Conservation (phyloP, 2,113 vertebrate genomes). For the Petaurus breviceps region DNA sequence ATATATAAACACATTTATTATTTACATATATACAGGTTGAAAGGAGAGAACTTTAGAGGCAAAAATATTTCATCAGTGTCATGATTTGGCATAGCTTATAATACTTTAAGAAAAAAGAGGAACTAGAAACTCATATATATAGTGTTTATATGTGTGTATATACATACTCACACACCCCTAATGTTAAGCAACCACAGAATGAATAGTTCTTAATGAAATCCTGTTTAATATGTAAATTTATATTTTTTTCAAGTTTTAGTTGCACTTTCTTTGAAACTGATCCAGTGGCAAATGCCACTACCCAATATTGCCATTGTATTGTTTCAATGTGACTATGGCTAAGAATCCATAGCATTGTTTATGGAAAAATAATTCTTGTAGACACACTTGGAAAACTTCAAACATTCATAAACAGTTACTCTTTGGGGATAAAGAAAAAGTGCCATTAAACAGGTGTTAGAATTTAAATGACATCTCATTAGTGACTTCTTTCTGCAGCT, state of each 20-base stretch:
- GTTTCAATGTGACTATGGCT: slow-evolving; percentile 61
- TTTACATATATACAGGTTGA: not conserved
- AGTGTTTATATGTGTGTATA: slow-evolving; percentile 74
- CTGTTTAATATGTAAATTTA: slow-evolving; percentile 78
- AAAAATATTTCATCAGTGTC: slow-evolving; percentile 63
- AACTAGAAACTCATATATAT: slow-evolving; percentile 72
- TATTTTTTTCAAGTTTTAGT: slow-evolving; percentile 72
- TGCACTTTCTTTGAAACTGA: slow-evolving; percentile 68
- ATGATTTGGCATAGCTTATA: slow-evolving; percentile 79
- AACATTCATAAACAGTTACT: slow-evolving; percentile 88
- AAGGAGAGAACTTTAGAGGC: not conserved
- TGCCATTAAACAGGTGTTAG: slow-evolving; percentile 91
- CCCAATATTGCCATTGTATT: slow-evolving; percentile 68
- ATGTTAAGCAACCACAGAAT: slow-evolving; percentile 65
- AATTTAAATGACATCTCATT: slow-evolving; percentile 91
- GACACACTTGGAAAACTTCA: slow-evolving; percentile 85
- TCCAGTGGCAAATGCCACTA: slow-evolving; percentile 76
- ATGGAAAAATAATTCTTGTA: slow-evolving; percentile 85
- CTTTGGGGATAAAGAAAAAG: slow-evolving; percentile 88
- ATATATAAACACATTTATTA: not conserved
- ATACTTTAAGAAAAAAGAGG: slow-evolving; percentile 78
- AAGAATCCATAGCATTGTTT: slow-evolving; percentile 82
- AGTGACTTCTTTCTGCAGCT: slow-evolving; percentile 86
- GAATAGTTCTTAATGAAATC: slow-evolving; percentile 75
- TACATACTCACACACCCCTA: slow-evolving; percentile 65